Percentiles rank a stretch among this genome's conserved stretches.
Conservation (phyloP, 1,140 invertebrate species). For the Drosophila jambulina region DNA sequence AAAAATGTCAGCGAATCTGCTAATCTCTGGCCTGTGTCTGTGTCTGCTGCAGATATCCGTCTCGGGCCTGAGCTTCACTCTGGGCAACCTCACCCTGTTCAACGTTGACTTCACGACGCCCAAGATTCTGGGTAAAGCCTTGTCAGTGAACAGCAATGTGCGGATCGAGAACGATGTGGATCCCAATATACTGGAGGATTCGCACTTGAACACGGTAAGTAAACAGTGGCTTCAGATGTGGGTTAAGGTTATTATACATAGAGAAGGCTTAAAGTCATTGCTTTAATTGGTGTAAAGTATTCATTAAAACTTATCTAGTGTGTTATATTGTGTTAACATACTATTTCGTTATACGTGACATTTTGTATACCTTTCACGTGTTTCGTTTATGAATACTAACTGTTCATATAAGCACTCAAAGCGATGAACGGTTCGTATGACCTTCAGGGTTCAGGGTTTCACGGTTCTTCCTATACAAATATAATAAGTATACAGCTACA, state of each 20-base stretch:
- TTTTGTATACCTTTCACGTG: slow-evolving; percentile 3
- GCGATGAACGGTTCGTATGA: background rate
- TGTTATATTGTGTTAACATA: background rate
- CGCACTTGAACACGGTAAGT: slow-evolving; percentile 69
- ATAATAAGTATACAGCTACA: background rate
- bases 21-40: slow-evolving; percentile 39
- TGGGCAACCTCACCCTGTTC: slow-evolving; percentile 65
- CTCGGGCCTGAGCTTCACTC: slow-evolving; percentile 47
- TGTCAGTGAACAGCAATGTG: slow-evolving; percentile 27
- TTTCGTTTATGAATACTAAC: slow-evolving; percentile 1
- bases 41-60: slow-evolving; percentile 25
- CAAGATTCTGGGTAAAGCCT: slow-evolving; percentile 25
- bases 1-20: slow-evolving; percentile 21
- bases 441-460: background rate
- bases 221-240: background rate
- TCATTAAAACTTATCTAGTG: background rate
- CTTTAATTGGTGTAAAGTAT: background rate
- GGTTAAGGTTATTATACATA: background rate
- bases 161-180: slow-evolving; percentile 57
- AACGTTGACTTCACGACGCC: slow-evolving; percentile 67
- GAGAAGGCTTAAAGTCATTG: background rate
- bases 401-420: background rate
- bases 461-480: background rate
- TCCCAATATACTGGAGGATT: slow-evolving; percentile 73
- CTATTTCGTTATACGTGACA: background rate